Base-by-base conservation (phyloP, 2,113 vertebrate genomes). In the Pseudolaguvia tuberculata region DNA sequence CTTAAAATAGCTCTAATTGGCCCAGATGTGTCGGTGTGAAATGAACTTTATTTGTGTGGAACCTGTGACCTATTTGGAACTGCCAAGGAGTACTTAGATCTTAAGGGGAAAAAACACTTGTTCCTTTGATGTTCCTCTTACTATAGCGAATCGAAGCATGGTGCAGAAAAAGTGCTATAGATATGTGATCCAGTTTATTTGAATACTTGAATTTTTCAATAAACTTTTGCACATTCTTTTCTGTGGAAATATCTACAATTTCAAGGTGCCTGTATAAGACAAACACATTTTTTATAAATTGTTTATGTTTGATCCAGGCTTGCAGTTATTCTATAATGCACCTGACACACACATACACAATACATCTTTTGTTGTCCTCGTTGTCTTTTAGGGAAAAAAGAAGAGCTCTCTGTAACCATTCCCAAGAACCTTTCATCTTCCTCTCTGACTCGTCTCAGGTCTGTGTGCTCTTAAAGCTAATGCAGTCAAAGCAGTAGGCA, bases 1-100 rank as follows among this genome's bases (percentile, higher is more conserved):
- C 76, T 81, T 72, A 83, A 83, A 83, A 81, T 80, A 81, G 78
- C 59, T 66, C 29, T 79, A 81, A 81, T 79, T 82, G 78, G 63
- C 84, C 80, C 69, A 78, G 72, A 76, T 82, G 72, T 73, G 58
- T 83, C 78, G 57, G 23, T 66, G 39, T 62, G 72, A 71, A 21
- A 70, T 71, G 72, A 70, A 67, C 72, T 79, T 72, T 23, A 17
- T 77, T 72, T 80, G 50, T 65, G 73, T 3, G 57, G 70, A 78
- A 70, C 56, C 39, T 52, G 39, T 78, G 79, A 80, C 79, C 79
- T 72, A 77, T 77, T 80, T 78, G 77, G 56, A 76, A 59, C 21
- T 55, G 20, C 23, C 23, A 21, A 48, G 18, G 17, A 53, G 31
- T 68, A 39, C 55, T 56, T 61, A 27, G 61, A 63, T 78, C 55